Conservation (phyloP, 2,113 vertebrate genomes). For the Balaenoptera acutorostrata region DNA sequence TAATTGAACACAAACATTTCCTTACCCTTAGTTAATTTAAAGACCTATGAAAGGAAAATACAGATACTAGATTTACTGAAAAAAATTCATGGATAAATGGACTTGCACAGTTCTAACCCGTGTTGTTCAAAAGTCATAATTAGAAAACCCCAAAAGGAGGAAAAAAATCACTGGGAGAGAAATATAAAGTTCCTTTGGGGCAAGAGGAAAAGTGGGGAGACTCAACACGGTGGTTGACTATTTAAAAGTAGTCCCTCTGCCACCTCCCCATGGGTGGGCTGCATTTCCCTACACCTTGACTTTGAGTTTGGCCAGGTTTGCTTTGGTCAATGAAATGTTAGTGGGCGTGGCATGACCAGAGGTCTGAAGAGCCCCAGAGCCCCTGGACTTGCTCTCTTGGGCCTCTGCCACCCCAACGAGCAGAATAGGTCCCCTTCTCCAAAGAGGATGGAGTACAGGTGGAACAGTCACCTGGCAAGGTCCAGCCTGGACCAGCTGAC, state of each 20-base stretch:
- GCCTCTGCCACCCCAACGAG: neutral
- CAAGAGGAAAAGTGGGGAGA: neutral
- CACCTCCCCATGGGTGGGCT: neutral
- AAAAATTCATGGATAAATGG: no score
- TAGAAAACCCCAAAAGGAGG: neutral
- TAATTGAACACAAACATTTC: no score
- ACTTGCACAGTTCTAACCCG: no score
- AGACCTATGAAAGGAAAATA: no score
- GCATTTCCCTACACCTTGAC: neutral
- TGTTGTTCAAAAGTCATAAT: neutral
- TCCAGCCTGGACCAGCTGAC: neutral
- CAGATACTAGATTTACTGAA: no score
- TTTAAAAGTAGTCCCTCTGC: neutral
- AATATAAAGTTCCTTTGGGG: neutral
- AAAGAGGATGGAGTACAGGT: neutral
- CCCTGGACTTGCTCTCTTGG: neutral
- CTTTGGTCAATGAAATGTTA: neutral
- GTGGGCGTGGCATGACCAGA: neutral
- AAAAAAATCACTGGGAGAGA: neutral
- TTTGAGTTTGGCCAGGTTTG: neutral
- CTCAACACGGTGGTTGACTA: accelerated
- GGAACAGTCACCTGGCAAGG: neutral
- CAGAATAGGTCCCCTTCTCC: neutral
- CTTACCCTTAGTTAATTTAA: no score
- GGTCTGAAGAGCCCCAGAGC: neutral